A percentile compares a stretch with the other conserved stretches of the same genome.
Conservation (phyloP, 1,140 invertebrate species). For the Caenorhabditis inopinata region DNA sequence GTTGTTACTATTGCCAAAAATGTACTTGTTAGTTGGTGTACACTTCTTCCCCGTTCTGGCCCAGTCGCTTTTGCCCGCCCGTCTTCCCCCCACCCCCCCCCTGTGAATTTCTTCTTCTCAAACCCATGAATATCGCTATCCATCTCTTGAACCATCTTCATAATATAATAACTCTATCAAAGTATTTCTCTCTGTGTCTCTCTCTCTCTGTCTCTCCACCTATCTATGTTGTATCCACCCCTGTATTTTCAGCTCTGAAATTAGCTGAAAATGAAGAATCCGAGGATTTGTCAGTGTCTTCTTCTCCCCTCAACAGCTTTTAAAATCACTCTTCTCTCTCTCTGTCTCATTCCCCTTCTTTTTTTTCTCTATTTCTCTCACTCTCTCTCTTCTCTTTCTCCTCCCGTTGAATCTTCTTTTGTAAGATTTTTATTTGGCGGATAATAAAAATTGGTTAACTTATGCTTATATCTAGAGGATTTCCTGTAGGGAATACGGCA, state of each 20-base stretch:
- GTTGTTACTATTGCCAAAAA: neutral
- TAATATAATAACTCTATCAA: conserved; percentile 14
- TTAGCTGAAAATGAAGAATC: neutral
- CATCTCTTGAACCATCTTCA: conserved; percentile 19
- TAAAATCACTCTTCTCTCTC: neutral
- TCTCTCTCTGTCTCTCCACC: neutral
- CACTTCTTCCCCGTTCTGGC: neutral
- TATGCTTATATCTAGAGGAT: neutral
- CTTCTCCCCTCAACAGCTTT: neutral
- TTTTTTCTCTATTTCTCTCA: neutral
- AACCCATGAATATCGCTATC: conserved; percentile 16
- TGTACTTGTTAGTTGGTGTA: neutral
- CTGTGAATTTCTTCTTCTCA: conserved; percentile 6
- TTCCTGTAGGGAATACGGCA: too few species aligned
- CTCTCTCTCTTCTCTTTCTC: neutral
- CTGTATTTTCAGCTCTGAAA: too few species aligned
- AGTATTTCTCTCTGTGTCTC: neutral
- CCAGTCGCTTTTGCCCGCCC: neutral
- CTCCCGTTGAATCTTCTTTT: neutral
- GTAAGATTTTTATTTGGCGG: neutral
- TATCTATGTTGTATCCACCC: neutral
- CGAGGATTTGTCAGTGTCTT: neutral
- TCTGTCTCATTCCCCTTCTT: neutral
- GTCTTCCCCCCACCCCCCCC: neutral
- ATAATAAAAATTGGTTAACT: conserved; percentile 29